Evolutionary conservation across 2,888 invertebrate species (phyloP), one percentile per base, ranked within the genome.

Genomic region (Caenorhabditis doughertyi): DNA sequence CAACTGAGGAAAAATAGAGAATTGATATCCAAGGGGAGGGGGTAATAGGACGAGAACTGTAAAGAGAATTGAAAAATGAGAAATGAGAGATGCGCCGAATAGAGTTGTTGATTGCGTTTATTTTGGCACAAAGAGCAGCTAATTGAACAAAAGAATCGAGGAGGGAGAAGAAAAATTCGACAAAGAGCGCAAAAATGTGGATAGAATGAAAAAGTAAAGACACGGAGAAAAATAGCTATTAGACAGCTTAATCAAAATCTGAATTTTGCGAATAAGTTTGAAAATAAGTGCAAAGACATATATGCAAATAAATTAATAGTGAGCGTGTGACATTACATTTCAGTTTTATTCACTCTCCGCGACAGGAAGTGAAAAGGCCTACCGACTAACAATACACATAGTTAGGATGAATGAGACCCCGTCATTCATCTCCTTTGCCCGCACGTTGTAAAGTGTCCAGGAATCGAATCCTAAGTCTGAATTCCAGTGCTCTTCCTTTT

Each of bases 381-480:
- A 77, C 77, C 68, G 68, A 77, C 77, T 77, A 77, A 77, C 77
- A 77, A 77, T 77, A 77, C 77, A 77, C 77, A 77, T 77, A 77
- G 77, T 77, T 77, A 77, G 77, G 68, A 77, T 77, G 77, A 77
- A 77, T 77, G 77, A 77, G 77, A 58, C 77, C 32, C 67, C 73
- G 62, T 60, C 77, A 77, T 77, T 67, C 67, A 76, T 76, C 67
- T 23, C 53, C 29, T 51, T 53, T 62, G 68, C 68, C n/a, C 68
- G 49, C 67, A 32, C 67, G 77, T 62, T 77, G 77, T 77, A 77
- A 77, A 77, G 77, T 68, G 68, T 68, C 77, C 77, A 77, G 77
- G 77, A 77, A 60, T 77, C 70, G 47, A 56, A 65, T 65, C 55
- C 76, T 60, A 67, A 65, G 74, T 58, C 76, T 68, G 68, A 77